A percentile compares a stretch with the other conserved stretches of the same genome.
phyloP scores from a whole-genome alignment of 2,113 vertebrate species.

The Vicugna pacos region DNA sequence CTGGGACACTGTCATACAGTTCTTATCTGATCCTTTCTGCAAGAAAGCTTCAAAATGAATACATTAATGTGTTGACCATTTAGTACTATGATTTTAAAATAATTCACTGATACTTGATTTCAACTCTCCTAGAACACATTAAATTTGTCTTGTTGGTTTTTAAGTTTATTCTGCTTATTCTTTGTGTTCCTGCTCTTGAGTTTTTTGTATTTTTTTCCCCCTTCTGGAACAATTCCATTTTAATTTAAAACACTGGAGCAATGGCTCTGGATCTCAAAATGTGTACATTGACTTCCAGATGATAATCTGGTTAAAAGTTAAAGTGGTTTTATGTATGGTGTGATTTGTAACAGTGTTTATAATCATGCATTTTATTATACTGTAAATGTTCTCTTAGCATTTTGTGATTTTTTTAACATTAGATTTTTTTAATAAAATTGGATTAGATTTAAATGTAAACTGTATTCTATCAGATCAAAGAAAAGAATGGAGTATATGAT shows the following conservation, averaged over 20 bases:
- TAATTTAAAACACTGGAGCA: constrained; percentile 38
- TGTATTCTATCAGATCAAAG: constrained; percentile 69
- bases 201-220: not conserved
- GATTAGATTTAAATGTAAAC: constrained; percentile 72
- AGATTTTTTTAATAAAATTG: constrained; percentile 68
- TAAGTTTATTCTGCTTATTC: not conserved
- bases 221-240: constrained; percentile 40
- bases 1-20: not conserved
- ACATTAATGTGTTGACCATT: not conserved
- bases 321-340: constrained; percentile 42
- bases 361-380: constrained; percentile 70
- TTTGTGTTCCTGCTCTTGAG: not conserved
- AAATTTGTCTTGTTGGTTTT: not conserved
- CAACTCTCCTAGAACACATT: not conserved
- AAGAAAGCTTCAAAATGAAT: not conserved
- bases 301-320: constrained; percentile 66
- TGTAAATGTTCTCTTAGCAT: constrained; percentile 68
- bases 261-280: not conserved
- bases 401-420: constrained; percentile 47
- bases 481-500: constrained; percentile 35
- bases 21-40: constrained; percentile 37
- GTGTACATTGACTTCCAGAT: constrained; percentile 46
- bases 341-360: constrained; percentile 67
- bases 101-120: constrained; percentile 28
- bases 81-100: constrained; percentile 12